Evolutionary conservation across 2,797 vertebrate species (phyloP), one percentile per base, ranked within the genome.

Genomic region (Sebastes itinus): DNA sequence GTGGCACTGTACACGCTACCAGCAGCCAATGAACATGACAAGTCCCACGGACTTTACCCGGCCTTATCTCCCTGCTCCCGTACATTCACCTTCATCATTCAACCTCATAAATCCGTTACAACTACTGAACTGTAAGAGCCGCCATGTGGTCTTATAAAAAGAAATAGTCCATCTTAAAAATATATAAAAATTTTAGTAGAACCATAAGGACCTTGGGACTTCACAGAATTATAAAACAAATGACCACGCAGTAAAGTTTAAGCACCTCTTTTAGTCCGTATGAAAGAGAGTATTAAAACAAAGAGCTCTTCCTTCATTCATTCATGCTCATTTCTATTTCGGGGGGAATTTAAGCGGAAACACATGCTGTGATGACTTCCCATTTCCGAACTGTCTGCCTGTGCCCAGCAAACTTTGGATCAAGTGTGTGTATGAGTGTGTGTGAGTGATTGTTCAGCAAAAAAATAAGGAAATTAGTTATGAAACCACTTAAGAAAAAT

Each of bases 341-440:
- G 9, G 58, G 62, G 52, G 52, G 62, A 69, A 42, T 42, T 60
- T 59, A 30, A 87, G 56, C 28, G 81, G 91, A 92, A 94, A 70
- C 85, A 28, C 91, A 87, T 7, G 76, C 85, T 89, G 91, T 22
- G 92, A 84, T 68, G 65, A 88, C 88, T 94, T 96, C 94, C 94
- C 90, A 88, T 92, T 95, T 91, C 84, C 68, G 77, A 81, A 76
- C n/a, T 11, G 72, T 35, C 69, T 77, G 86, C 20, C 65, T 83
- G 86, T 78, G 86, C 77, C 73, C 76, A 75, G 79, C 28, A 20
- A 58, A 78, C 76, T 23, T 88, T 86, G 79, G 75, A 87, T 89
- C 85, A 91, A 75, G 75, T 85, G 75, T 66, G 55, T 72, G 71
- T 74, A 77, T 56, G 60, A n/a, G 71, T 28, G 69, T 30, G 70